Base-by-base conservation (phyloP, 2,113 vertebrate species). In the Gavialis gangeticus region DNA sequence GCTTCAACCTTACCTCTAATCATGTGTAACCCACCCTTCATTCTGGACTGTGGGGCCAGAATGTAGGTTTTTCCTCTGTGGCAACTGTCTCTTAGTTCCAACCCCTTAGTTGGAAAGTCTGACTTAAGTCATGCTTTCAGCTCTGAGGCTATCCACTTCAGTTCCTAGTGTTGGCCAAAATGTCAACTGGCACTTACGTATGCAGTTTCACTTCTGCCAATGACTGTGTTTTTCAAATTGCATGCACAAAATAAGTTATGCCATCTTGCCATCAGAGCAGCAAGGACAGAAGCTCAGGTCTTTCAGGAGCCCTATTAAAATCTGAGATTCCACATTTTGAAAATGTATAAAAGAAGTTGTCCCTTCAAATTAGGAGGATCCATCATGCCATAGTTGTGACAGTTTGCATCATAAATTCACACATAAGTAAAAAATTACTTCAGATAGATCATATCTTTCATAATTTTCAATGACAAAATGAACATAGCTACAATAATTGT, bases 321-420 rank as follows among this genome's bases (percentile, higher is more conserved):
- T 34, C 34, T 71, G 21, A 71, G 19, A 6, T 71, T 5, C 30
- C 30, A 71, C 69, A 71, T 46, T 46, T 7, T 46, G 69, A 73
- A 46, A 73, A 73, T 37, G 69, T 24, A 46, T 19, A 73, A 46
- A 73, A 7, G 30, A 73, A 24, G 21, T 46, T 19, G 34, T 14
- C 67, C 17, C 30, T 81, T 27, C 54, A 24, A 28, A 30, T 67
- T 82, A 67, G 64, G 87, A n/a, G 55, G 64, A 89, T 59, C 66
- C 28, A 76, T 58, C 82, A 55, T 71, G 58, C 46, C 46, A 46
- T 79, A 93, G 88, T 67, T 87, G 85, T 91, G 87, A 90, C 71
- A 81, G 91, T 92, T 6, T 75, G 82, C 87, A 58, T n/a, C 81
- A 63, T 89, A 83, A 94, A 91, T 92, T 92, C 92, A 88, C 55